Base-by-base conservation (phyloP, 2,113 vertebrate species). In the Anarhynchus alexandrinus region DNA sequence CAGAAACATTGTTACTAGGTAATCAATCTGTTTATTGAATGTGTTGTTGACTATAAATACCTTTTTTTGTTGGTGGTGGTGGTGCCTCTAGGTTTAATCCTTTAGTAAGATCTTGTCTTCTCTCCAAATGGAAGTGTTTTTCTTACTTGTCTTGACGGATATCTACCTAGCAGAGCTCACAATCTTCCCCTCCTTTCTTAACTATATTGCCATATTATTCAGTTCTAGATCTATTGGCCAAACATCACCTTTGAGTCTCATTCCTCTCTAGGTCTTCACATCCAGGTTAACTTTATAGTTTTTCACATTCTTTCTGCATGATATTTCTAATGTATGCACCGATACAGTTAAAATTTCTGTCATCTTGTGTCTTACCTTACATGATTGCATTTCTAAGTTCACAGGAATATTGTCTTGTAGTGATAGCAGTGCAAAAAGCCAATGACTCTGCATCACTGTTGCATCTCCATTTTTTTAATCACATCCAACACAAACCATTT, bases 251-350 rank as follows among this genome's bases (percentile, higher is more conserved):
- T 90, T 66, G 26, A 38, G 70, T 76, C 40, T 88, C 15, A 36
- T 49, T 90, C 40, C 12, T 86, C 18, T 76, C 26, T 52, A 40
- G 8, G 5, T 66, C 47, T 78, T 84, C 26, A 15, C 54, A 73
- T 65, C 10, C 58, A 30, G 32, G 6, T 67, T 66, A 61, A 25
- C 19, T 57, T 67, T 6, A 34, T 7, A 22, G 15, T 15, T 76
- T 83, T 88, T 73, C 32, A 67, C 4, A 8, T 51, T 45, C 22
- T 84, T 92, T 77, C 47, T 81, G 16, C 4, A 1, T 66, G n/a
- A 5, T 76, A 12, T 89, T 91, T 89, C 55, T 76, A 43, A 30
- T 0, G 0, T 40, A 52, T 0, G 0, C 47, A 58, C 20, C 21
- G 51, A 42, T 2, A 27, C 11, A 45, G 15, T 77, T 74, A 86